Conservation (phyloP, 2,113 vertebrate genomes). For the Ameiurus melas region DNA sequence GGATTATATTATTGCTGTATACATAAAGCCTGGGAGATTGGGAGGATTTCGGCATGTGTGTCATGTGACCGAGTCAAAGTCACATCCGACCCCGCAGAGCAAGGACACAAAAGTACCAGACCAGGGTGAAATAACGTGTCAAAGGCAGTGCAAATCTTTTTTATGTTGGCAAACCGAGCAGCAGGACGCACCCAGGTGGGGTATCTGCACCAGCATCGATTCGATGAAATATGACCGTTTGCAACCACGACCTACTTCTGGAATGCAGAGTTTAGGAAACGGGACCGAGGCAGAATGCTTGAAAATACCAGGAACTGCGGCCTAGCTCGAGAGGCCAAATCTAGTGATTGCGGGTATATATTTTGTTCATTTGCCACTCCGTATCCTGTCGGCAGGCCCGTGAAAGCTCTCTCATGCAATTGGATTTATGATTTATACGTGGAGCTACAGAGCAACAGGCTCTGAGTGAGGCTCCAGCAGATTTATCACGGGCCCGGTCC, state of each 20-base stretch:
- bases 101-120: constrained; percentile 44
- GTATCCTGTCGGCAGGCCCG: constrained; percentile 43
- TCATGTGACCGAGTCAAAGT: constrained; percentile 40
- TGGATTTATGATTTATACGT: constrained; percentile 58
- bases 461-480: constrained; percentile 65
- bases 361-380: constrained; percentile 51
- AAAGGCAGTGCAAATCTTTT: background rate
- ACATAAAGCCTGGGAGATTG: constrained; percentile 63
- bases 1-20: constrained; percentile 67
- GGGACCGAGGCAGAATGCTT: background rate
- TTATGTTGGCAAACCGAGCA: constrained; percentile 25
- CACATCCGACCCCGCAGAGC: constrained; percentile 15
- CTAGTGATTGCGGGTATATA: constrained; percentile 40
- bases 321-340: constrained; percentile 25
- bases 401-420: constrained; percentile 48
- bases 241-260: background rate
- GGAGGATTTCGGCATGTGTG: constrained; percentile 47
- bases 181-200: constrained; percentile 9
- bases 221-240: background rate
- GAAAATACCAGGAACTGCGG: constrained; percentile 2
- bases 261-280: background rate
- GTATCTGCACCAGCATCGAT: background rate
- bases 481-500: constrained; percentile 89
- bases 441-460: constrained; percentile 66
- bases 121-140: constrained; percentile 11